Base-by-base conservation (phyloP, 2,888 invertebrate species). In the Dasypogon diadema region DNA sequence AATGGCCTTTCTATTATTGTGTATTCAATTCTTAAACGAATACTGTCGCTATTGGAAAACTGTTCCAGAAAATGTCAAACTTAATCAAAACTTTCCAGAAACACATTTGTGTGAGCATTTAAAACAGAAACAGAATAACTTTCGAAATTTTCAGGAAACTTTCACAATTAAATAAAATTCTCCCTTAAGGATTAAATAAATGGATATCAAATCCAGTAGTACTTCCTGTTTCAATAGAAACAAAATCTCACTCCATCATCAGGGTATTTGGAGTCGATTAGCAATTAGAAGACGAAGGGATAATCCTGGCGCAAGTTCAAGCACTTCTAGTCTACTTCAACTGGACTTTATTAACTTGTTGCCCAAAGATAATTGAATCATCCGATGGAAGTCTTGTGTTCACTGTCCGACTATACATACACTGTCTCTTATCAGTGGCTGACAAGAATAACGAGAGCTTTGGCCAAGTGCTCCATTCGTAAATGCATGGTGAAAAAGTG, bases 281-380 rank as follows among this genome's bases (percentile, higher is more conserved):
- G 37, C 60, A 60, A 60, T 60, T 60, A 60, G 60, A 18, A 60
- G 60, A 34, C 60, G 60, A 60, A 37, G 37, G 60, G 60, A 60
- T 60, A 60, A 60, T 60, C 60, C 60, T 60, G 60, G 37, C 60
- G 60, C 37, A 60, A 60, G 37, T 60, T 60, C 60, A 60, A 60
- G 37, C 60, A 60, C 60, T 37, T 37, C n/a, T 37, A 12, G 8
- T 22, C 65, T 68, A 16, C 6, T 46, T 46, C 22, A 10, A 16
- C 46, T 26, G 46, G 48, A 48, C 24, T 68, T 68, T 68, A 68
- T 68, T 68, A 68, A 68, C 65, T 68, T 68, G 65, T 68, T 68
- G 65, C 65, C 65, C 18, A 26, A 68, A 68, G 65, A 68, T 68
- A 68, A 68, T 68, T 68, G 65, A 68, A 68, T 68, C 65, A 46